A percentile compares a stretch with the other conserved stretches of the same genome.
These are phyloP conservation scores for Drosophila sucinea DNA, from an alignment of 1,140 invertebrate genomes.

Conservation along the genomic window DNA sequence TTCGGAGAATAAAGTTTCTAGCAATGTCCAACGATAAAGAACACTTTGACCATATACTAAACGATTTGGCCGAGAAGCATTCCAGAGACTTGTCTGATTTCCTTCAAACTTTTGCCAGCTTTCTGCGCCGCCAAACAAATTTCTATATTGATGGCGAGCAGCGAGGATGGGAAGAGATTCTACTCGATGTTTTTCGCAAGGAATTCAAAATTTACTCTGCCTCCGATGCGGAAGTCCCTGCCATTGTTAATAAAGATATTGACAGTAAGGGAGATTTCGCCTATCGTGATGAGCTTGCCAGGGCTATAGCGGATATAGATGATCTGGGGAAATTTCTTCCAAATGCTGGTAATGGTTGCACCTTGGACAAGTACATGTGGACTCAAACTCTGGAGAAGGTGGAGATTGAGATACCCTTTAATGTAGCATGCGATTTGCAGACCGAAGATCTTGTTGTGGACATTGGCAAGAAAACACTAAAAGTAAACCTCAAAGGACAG, in stretches of 20 bases:
- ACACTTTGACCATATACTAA: constrained; percentile 94
- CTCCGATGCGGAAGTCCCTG: constrained; percentile 95
- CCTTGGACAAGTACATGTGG: constrained; percentile 97
- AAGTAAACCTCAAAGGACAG: constrained; percentile 95
- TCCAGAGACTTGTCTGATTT: constrained; percentile 96
- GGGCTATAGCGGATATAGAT: constrained; percentile 81
- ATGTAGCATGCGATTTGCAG: constrained; percentile 84
- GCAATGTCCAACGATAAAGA: constrained; percentile 84
- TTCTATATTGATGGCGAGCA: constrained; percentile 94
- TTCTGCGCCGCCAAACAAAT: constrained; percentile 97
- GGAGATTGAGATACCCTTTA: constrained; percentile 95
- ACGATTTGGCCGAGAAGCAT: constrained; percentile 96
- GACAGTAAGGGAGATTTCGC: constrained; percentile 30
- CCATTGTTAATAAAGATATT: constrained; percentile 90
- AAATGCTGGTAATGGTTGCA: constrained; percentile 97
- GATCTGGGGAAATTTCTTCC: constrained; percentile 96
- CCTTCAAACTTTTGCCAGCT: constrained; percentile 95
- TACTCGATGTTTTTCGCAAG: constrained; percentile 92
- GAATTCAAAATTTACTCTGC: constrained; percentile 88
- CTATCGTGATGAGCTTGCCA: constrained; percentile 64
- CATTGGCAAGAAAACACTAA: constrained; percentile 93
- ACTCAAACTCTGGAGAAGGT: constrained; percentile 98
- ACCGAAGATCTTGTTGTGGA: constrained; percentile 94
- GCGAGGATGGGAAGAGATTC: constrained; percentile 92
- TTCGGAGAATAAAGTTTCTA: background rate